phyloP scores from a whole-genome alignment of 2,113 vertebrate genomes.

The Calypte anna region DNA sequence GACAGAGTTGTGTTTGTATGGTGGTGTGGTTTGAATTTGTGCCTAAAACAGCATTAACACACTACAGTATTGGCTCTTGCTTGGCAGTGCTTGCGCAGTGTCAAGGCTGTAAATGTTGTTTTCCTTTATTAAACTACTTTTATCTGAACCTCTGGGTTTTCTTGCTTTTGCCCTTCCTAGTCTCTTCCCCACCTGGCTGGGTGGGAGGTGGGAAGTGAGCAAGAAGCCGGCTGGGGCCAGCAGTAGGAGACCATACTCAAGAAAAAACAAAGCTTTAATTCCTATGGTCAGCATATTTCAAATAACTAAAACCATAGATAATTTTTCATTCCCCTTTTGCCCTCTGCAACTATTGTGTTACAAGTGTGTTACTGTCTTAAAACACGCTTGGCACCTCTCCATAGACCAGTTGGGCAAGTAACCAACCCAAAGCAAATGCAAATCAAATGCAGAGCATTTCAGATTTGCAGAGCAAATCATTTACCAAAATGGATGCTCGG shows the following conservation, averaged over 20 bases:
- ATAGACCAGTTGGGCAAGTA: not conserved
- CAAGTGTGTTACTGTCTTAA: not conserved
- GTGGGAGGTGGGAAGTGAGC: not conserved
- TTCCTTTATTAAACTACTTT: not conserved
- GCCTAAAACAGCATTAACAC: not conserved
- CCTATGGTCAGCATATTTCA: not conserved
- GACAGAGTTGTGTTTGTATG: not conserved
- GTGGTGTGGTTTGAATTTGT: not conserved
- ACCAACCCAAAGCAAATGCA: not conserved
- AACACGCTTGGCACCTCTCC: not conserved
- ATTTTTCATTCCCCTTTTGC: not conserved
- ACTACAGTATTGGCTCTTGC: not conserved
- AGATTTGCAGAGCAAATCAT: no score
- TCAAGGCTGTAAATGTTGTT: not conserved
- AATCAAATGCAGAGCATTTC: not conserved
- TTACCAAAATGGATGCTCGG: not conserved
- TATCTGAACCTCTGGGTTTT: not conserved
- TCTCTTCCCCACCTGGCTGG: rapidly evolving
- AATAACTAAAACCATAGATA: not conserved
- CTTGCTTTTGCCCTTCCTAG: not conserved
- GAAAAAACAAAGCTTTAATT: not conserved
- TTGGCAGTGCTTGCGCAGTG: not conserved
- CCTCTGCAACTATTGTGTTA: not conserved
- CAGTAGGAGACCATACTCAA: not conserved
- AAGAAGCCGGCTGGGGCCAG: not conserved